phyloP scores from a whole-genome alignment of 2,888 invertebrate genomes.

The Meteorus colon region DNA sequence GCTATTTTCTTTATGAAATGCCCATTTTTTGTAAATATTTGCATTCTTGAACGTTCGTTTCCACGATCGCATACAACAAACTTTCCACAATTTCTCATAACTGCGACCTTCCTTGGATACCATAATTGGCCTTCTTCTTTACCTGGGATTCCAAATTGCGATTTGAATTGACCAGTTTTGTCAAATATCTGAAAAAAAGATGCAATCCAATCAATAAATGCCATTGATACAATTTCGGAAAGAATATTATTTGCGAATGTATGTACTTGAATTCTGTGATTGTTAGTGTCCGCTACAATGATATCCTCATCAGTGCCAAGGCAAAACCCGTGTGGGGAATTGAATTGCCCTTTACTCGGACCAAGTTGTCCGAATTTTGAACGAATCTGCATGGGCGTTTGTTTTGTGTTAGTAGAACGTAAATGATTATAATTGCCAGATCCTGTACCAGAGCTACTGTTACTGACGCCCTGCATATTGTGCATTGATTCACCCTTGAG shows the following conservation, averaged over 20 bases:
- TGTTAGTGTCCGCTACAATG: slow-evolving; percentile 96
- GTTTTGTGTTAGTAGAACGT: slow-evolving; percentile 75
- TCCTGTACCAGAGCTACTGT: slow-evolving; percentile 45
- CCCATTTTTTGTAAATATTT: slow-evolving; percentile 96
- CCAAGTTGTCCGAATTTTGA: slow-evolving; percentile 96
- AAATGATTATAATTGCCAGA: slow-evolving; percentile 65
- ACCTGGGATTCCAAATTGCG: slow-evolving; percentile 95
- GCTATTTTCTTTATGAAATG: slow-evolving; percentile 97
- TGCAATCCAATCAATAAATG: slow-evolving; percentile 5
- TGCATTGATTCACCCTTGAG: slow-evolving; percentile 69
- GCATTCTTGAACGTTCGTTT: slow-evolving; percentile 97
- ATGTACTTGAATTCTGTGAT: slow-evolving; percentile 91
- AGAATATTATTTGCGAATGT: not conserved
- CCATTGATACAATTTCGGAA: slow-evolving; percentile 5
- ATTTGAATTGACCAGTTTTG: slow-evolving; percentile 93
- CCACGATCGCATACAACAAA: slow-evolving; percentile 98
- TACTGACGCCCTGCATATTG: slow-evolving; percentile 67
- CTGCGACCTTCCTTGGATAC: slow-evolving; percentile 97
- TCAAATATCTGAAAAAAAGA: slow-evolving; percentile 84
- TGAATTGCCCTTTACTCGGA: slow-evolving; percentile 94
- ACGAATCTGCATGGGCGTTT: slow-evolving; percentile 89
- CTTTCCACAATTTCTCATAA: slow-evolving; percentile 89
- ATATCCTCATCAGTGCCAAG: slow-evolving; percentile 96
- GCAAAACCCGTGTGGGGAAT: slow-evolving; percentile 98
- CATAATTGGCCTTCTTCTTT: slow-evolving; percentile 97